Conservation (phyloP, 2,797 vertebrate species). For the Botia kubotai region DNA sequence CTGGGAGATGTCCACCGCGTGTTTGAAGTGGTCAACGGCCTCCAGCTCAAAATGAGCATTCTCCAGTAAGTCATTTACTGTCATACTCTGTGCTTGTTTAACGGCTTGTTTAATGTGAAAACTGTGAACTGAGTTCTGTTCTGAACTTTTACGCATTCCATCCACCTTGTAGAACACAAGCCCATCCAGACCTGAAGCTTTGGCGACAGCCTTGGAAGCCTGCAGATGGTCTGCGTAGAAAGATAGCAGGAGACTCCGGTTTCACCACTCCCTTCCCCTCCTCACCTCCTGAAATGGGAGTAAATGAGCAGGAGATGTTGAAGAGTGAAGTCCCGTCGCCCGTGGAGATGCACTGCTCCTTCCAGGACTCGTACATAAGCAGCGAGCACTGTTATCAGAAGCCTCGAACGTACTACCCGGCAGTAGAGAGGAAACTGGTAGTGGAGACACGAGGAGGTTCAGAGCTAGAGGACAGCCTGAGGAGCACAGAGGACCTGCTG, state of each 20-base stretch:
- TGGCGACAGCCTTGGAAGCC: conserved; percentile 94
- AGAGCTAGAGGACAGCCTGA: conserved; percentile 81
- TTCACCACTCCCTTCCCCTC: conserved; percentile 48
- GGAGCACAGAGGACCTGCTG: conserved; percentile 80
- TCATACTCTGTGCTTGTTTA: no score
- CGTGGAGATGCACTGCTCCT: conserved; percentile 59
- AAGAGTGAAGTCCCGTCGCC: conserved; percentile 73
- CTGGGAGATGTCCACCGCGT: conserved; percentile 89
- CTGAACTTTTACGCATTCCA: background rate
- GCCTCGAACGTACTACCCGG: conserved; percentile 87
- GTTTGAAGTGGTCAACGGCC: conserved; percentile 87
- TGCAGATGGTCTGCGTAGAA: conserved; percentile 77
- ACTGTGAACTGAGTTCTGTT: background rate
- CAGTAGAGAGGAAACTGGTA: conserved; percentile 85
- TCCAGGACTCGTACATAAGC: conserved; percentile 91
- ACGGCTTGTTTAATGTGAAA: background rate
- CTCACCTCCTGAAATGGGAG: conserved; percentile 38
- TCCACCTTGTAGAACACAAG: conserved; percentile 75
- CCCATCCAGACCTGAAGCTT: conserved; percentile 90
- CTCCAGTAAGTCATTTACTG: conserved; percentile 86
- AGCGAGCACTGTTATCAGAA: conserved; percentile 99
- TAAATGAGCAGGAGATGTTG: conserved; percentile 42
- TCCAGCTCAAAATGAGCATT: conserved; percentile 95
- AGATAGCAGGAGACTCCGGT: conserved; percentile 59
- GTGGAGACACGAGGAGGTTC: conserved; percentile 83